Conservation (phyloP, 2,888 invertebrate species). For the Meloe dianella region DNA sequence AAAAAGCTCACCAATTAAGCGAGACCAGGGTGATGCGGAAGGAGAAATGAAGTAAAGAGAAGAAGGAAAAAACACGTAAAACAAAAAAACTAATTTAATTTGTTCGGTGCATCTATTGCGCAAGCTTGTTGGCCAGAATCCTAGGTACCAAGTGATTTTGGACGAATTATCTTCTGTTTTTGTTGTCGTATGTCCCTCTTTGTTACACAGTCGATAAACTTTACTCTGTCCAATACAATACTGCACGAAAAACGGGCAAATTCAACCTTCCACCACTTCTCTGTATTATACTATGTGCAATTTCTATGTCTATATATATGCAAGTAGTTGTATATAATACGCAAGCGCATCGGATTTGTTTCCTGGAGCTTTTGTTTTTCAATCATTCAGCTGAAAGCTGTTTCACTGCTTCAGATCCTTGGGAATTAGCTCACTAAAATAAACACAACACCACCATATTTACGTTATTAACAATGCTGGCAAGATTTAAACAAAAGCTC, state of each 20-base stretch:
- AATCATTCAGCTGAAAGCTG: conserved; percentile 23
- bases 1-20: conserved; percentile 31
- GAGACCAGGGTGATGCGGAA: neutral
- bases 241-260: conserved; percentile 33
- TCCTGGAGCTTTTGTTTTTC: conserved; percentile 29
- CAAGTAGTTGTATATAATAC: conserved; percentile 3
- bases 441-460: conserved; percentile 11
- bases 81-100: conserved; percentile 35
- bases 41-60: neutral
- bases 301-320: conserved; percentile 1
- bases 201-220: conserved; percentile 41
- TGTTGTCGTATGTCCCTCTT: conserved; percentile 33
- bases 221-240: conserved; percentile 36
- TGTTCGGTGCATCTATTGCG: conserved; percentile 26
- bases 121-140: conserved; percentile 24
- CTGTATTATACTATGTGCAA: conserved; percentile 3
- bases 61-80: conserved; percentile 20
- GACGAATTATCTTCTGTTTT: conserved; percentile 37
- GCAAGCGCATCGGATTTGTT: conserved; percentile 19
- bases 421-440: conserved; percentile 20
- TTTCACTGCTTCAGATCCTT: conserved; percentile 8
- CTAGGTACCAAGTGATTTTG: conserved; percentile 30
- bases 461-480: conserved; percentile 11
- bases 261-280: conserved; percentile 24
- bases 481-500: neutral